phyloP scores from a whole-genome alignment of 2,113 vertebrate genomes.

The Misgurnus anguillicaudatus region DNA sequence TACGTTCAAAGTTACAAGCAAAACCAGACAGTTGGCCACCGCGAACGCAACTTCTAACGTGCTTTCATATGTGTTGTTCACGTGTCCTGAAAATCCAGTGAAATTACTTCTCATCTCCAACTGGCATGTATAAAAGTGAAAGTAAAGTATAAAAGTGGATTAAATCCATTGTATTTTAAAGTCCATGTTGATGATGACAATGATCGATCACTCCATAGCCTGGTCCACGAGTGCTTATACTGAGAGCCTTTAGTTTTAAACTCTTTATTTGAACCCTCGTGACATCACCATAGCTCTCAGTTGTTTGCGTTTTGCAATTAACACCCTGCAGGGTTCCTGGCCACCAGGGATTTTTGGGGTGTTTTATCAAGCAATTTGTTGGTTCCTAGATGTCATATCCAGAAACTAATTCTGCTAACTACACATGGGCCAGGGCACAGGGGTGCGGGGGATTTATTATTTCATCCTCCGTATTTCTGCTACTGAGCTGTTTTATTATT shows the following conservation, averaged over 20 bases:
- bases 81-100: conserved; percentile 22
- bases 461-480: background rate
- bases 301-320: conserved; percentile 71
- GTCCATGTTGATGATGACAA: background rate
- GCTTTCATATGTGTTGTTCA: conserved; percentile 22
- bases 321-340: conserved; percentile 63
- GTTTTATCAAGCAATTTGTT: conserved; percentile 64
- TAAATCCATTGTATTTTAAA: background rate
- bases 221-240: conserved; percentile 13
- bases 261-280: conserved; percentile 15
- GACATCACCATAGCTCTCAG: conserved; percentile 54
- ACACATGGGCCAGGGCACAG: background rate
- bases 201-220: background rate
- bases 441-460: background rate
- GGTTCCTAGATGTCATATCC: conserved; percentile 58
- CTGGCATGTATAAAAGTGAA: background rate
- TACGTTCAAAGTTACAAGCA: conserved; percentile 63
- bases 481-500: conserved; percentile 4
- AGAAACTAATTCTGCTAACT: conserved; percentile 11
- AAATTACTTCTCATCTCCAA: conserved; percentile 47
- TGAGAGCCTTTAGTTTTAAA: conserved; percentile 5
- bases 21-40: conserved; percentile 61
- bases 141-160: background rate
- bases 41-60: conserved; percentile 53
- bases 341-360: conserved; percentile 65